A percentile compares a stretch with the other conserved stretches of the same genome.
Evolutionary conservation across 1,140 invertebrate genomes (phyloP).

Genomic region (Brachionus koreanus): DNA sequence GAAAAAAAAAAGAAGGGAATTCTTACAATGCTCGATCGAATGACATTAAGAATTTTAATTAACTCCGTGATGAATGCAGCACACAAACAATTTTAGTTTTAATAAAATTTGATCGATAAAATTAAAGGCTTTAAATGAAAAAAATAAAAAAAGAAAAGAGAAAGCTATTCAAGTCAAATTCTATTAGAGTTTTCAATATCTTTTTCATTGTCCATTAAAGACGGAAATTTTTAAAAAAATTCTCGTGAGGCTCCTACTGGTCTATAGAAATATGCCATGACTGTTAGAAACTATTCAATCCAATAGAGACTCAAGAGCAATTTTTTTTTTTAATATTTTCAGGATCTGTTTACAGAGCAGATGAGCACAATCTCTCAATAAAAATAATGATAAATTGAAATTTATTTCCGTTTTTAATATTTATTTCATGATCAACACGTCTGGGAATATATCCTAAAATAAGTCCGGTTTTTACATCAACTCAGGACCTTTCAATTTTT

Average conservation of each 20-base stretch:
- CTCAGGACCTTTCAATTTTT: background rate
- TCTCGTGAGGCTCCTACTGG: slow-evolving; percentile 24
- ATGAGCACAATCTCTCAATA: background rate
- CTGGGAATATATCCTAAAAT: background rate
- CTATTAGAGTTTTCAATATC: slow-evolving; percentile 21
- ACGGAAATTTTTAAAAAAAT: background rate
- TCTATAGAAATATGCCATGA: background rate
- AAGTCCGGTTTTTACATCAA: background rate
- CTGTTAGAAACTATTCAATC: slow-evolving; percentile 15
- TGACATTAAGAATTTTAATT: slow-evolving; percentile 38
- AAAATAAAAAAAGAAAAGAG: background rate
- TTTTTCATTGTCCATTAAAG: slow-evolving; percentile 28
- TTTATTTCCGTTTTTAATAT: slow-evolving; percentile 24
- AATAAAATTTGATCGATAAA: slow-evolving; percentile 31
- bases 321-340: slow-evolving; percentile 8
- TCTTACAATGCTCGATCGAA: background rate
- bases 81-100: background rate
- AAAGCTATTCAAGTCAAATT: background rate
- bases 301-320: background rate
- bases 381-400: slow-evolving; percentile 27
- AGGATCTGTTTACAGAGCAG: slow-evolving; percentile 13
- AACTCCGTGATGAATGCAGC: slow-evolving; percentile 1
- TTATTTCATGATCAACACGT: background rate
- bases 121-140: background rate
- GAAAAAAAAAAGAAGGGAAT: background rate